Base-by-base conservation (phyloP, 2,888 invertebrate genomes). In the Andrena bucephala region DNA sequence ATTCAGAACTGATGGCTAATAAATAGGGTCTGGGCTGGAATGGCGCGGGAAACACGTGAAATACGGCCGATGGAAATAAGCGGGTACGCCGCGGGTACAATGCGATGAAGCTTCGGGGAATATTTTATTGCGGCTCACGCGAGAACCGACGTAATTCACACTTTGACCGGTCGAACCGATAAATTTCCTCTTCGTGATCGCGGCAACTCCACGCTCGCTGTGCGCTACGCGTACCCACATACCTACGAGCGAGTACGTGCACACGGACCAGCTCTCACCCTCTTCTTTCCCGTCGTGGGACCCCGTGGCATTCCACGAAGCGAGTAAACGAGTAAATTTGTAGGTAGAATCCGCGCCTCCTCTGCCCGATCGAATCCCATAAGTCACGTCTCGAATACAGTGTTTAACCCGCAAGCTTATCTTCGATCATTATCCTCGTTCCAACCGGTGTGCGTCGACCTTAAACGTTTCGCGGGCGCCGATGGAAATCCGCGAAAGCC, bases 251-350 rank as follows among this genome's bases (percentile, higher is more conserved):
- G 16, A 16, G 42, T 42, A 42, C 42, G 10, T 24, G 63, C 48
- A 48, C 57, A 57, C 57, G 24, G 24, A 52, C 27, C 31, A 59
- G 7, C 59, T 48, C 54, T 48, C 24, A 29, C 54, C 33, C 16
- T 66, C 24, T 27, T 13, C 70, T 54, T 50, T 68, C 73, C 48
- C 79, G 78, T 67, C 85, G 81, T 84, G 84, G 79, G 77, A 83
- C 77, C 74, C 83, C 69, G 36, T 77, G 80, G 87, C 86, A 88
- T 88, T 86, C 86, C 86, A 72, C 78, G 87, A 79, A 78, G 81
- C 80, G 72, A 86, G 86, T 86, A 87, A 88, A 88, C 84, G 88
- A 87, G 88, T 83, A 88, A 87, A 87, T 88, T 88, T 87, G 88
- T 86, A 87, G 88, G 87, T 88, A 85, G 87, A 75, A 84, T 80